Base-by-base conservation (phyloP, 2,888 invertebrate species). In the Drosophila quinaria region DNA sequence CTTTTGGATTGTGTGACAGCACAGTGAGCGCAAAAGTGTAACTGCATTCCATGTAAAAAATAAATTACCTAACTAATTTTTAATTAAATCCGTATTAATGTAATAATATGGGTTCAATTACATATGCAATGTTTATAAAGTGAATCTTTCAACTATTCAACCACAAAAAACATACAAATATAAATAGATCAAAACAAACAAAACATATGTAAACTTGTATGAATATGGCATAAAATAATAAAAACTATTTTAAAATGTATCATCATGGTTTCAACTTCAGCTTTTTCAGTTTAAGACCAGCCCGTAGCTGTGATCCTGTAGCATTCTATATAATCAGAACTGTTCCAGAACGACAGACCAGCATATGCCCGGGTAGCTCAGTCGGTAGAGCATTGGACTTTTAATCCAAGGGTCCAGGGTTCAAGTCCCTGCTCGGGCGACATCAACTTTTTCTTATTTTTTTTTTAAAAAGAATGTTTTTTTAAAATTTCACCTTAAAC, bases 351-450 rank as follows among this genome's bases (percentile, higher is more conserved):
- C 13, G 1, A 0, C 0, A 0, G 0, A 0, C 0, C 1, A 6
- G 1, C 8, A 69, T 6, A 35, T 81, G 92, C 91, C 92, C 92
- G 92, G 92, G 92, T 93, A 92, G 92, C 92, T 92, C 92, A 92
- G 92, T 92, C 92, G 92, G 92, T 92, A 92, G 92, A 92, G 92
- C 92, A 92, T 92, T 92, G 92, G 92, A 93, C 92, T 92, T 92
- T 92, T 92, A 92, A 92, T 92, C 92, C 92, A 92, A 92, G 92
- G 92, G 92, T 92, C 92, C 92, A 92, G 92, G 92, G 92, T 92
- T 92, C 92, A 92, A 92, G 91, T 92, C 92, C 92, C 92, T 92
- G 91, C 91, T 92, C 92, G 92, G 92, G 92, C 92, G 92, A 62
- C 0, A 0, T 0, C 15, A 22, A 73, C 76, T 81, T 83, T 82